Conservation (phyloP, 1,140 invertebrate species). For the Tetramorium parvispinum region DNA sequence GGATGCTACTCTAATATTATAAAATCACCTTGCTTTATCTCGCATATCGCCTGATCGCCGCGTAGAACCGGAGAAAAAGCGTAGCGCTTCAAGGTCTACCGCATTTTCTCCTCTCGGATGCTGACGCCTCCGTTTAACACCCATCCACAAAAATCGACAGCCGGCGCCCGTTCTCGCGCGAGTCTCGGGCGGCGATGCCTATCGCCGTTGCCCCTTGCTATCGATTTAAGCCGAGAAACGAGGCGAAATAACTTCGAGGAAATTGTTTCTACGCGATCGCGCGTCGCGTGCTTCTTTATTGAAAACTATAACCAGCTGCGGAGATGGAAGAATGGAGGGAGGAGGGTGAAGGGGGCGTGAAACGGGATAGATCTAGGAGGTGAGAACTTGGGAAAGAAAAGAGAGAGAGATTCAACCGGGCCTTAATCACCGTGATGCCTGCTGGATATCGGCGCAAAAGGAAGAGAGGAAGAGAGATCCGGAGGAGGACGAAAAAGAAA, state of each 20-base stretch:
- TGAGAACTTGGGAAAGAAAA: not conserved
- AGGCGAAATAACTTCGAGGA: slow-evolving; percentile 32
- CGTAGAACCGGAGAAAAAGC: slow-evolving; percentile 44
- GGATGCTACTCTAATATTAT: not conserved
- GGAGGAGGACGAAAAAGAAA: slow-evolving; percentile 53
- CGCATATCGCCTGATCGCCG: slow-evolving; percentile 18
- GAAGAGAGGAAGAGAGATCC: slow-evolving; percentile 8
- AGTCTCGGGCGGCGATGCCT: not conserved
- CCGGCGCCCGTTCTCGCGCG: slow-evolving; percentile 28
- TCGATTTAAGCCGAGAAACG: slow-evolving; percentile 55
- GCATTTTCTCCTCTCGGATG: slow-evolving; percentile 47
- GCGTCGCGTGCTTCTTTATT: slow-evolving; percentile 73
- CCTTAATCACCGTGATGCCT: slow-evolving; percentile 62
- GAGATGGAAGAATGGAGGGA: too few species aligned
- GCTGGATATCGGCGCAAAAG: slow-evolving; percentile 22
- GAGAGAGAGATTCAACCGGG: not conserved
- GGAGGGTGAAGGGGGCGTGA: not conserved
- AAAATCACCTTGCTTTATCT: slow-evolving; percentile 39
- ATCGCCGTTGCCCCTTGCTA: slow-evolving; percentile 41
- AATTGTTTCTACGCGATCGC: slow-evolving; percentile 35
- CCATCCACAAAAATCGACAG: slow-evolving; percentile 56
- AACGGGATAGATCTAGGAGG: not conserved
- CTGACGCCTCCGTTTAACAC: slow-evolving; percentile 59
- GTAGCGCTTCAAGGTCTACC: slow-evolving; percentile 51
- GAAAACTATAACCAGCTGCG: slow-evolving; percentile 64